Percentiles rank a stretch among this genome's conserved stretches.
These are phyloP conservation scores for Lacerta bilineata DNA, from an alignment of 2,797 vertebrate genomes.

Conservation along the genomic window DNA sequence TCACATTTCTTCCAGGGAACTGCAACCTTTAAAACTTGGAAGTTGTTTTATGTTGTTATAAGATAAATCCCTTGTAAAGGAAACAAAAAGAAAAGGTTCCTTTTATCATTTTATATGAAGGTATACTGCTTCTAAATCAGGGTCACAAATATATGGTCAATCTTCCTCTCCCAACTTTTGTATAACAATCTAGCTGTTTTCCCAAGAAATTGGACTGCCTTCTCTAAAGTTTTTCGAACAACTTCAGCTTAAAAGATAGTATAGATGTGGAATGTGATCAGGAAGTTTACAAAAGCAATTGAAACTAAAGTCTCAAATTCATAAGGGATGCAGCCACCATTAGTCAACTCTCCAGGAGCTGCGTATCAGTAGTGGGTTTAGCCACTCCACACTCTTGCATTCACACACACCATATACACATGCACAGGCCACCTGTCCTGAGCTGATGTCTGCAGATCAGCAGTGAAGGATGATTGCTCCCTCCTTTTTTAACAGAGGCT, in stretches of 20 bases:
- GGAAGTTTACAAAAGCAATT: neutral
- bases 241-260: neutral
- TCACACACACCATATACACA: no score
- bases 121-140: neutral
- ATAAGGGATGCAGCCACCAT: no score
- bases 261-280: neutral
- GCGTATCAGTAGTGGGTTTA: no score
- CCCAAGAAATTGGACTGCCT: neutral
- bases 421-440: no score
- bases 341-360: no score
- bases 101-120: slow-evolving; percentile 42
- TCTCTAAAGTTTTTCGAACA: neutral
- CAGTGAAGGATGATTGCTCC: no score
- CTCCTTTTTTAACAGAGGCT: no score
- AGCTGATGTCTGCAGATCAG: no score
- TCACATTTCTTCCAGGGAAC: slow-evolving; percentile 95
- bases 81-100: slow-evolving; percentile 53
- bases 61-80: slow-evolving; percentile 90
- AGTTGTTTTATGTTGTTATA: slow-evolving; percentile 92
- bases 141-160: neutral
- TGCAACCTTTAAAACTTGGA: slow-evolving; percentile 90
- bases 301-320: no score
- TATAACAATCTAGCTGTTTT: neutral
- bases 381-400: no score
- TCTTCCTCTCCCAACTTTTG: neutral